Percentiles rank a stretch among this genome's conserved stretches.
Conservation (phyloP, 2,797 vertebrate species). For the Sitta carolinensis region DNA sequence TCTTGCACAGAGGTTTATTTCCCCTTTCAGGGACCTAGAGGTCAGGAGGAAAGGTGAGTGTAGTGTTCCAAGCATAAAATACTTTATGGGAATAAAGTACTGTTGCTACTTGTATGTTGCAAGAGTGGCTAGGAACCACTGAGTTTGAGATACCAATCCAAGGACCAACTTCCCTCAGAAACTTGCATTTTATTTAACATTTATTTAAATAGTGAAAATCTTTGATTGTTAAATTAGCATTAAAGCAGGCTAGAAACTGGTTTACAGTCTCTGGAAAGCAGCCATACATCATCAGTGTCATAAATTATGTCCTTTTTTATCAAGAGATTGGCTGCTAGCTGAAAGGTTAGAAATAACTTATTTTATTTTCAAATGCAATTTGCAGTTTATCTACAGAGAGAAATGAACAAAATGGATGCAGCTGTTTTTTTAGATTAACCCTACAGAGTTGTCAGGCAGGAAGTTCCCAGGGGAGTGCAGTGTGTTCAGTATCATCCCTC, state of each 20-base stretch:
- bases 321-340: slow-evolving; percentile 55
- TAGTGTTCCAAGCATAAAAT: background rate
- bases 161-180: background rate
- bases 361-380: slow-evolving; percentile 76
- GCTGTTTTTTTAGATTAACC: slow-evolving; percentile 76
- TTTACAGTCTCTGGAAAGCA: slow-evolving; percentile 9
- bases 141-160: background rate
- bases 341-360: slow-evolving; percentile 71
- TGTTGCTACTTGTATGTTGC: background rate
- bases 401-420: slow-evolving; percentile 75
- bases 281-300: background rate
- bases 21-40: background rate
- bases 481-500: background rate
- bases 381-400: slow-evolving; percentile 69
- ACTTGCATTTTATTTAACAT: slow-evolving; percentile 35
- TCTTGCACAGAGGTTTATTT: background rate
- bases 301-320: slow-evolving; percentile 52
- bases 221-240: slow-evolving; percentile 52
- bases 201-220: slow-evolving; percentile 31
- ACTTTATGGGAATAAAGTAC: background rate
- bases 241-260: slow-evolving; percentile 37
- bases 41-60: background rate
- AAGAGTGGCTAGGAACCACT: background rate
- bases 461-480: slow-evolving; percentile 24
- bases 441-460: background rate